A percentile compares a stretch with the other conserved stretches of the same genome.
Conservation (phyloP, 2,113 vertebrate genomes). For the human (Homo sapiens) region DNA sequence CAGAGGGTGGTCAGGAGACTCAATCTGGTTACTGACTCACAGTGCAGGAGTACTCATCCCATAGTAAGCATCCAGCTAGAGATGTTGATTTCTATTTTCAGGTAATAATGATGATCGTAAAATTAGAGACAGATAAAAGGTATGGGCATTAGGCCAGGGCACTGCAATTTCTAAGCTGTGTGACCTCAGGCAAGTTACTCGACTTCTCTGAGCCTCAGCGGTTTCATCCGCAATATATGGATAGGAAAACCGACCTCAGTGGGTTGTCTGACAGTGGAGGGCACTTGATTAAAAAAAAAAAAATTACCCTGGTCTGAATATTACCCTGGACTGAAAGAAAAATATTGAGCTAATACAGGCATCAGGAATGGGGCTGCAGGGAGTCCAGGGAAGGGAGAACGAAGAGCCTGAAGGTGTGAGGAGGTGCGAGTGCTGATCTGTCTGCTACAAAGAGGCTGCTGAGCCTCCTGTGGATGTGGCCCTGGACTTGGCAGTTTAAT, state of each 20-base stretch:
- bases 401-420: not conserved
- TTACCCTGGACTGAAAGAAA: not conserved
- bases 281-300: not conserved
- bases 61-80: no score
- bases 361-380: not conserved
- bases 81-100: not conserved
- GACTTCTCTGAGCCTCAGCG: not conserved
- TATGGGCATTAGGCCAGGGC: not conserved
- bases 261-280: no score
- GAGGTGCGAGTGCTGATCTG: not conserved
- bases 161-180: not conserved
- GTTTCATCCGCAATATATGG: not conserved
- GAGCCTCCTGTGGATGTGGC: not conserved
- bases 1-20: not conserved
- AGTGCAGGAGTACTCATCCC: not conserved
- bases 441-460: not conserved
- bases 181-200: not conserved
- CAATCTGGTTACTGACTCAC: not conserved
- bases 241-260: not conserved
- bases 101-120: not conserved
- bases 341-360: not conserved
- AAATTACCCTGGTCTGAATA: not conserved
- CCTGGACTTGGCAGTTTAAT: not conserved
- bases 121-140: not conserved
- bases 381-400: not conserved